phyloP scores from a whole-genome alignment of 2,113 vertebrate species.

The Boleophthalmus pectinirostris region DNA sequence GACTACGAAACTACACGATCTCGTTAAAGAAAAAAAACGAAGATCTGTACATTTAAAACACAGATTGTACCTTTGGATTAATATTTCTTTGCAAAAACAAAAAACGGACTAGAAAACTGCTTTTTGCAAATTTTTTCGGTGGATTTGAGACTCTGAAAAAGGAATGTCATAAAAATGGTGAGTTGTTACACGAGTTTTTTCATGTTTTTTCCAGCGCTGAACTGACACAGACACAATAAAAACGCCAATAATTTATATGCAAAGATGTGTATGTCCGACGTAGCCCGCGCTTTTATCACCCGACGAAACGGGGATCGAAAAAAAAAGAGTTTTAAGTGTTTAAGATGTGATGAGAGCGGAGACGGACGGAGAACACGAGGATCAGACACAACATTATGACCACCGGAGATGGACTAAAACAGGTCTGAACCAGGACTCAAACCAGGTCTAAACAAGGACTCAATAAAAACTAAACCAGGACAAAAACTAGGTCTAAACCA shows the following conservation, averaged over 20 bases:
- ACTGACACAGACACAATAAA: slow-evolving; percentile 64
- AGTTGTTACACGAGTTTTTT: slow-evolving; percentile 47
- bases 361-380: neutral
- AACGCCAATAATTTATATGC: slow-evolving; percentile 76
- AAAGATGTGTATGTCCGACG: slow-evolving; percentile 51
- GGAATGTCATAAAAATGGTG: slow-evolving; percentile 79
- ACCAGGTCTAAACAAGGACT: too few species aligned
- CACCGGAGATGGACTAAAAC: too few species aligned
- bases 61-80: slow-evolving; percentile 15
- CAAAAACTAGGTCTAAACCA: too few species aligned
- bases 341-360: neutral
- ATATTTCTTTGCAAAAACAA: slow-evolving; percentile 16
- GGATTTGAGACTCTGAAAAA: slow-evolving; percentile 38
- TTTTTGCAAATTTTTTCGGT: slow-evolving; percentile 3
- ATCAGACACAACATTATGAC: too few species aligned
- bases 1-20: neutral
- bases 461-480: too few species aligned
- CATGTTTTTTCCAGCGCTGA: slow-evolving; percentile 45
- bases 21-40: neutral
- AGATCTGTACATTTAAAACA: neutral
- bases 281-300: slow-evolving; percentile 49
- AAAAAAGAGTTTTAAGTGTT: neutral
- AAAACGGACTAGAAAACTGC: slow-evolving; percentile 7
- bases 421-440: too few species aligned
- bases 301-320: slow-evolving; percentile 35